Evolutionary conservation across 2,797 vertebrate species (phyloP).

Genomic region (Calcarius lapponicus): DNA sequence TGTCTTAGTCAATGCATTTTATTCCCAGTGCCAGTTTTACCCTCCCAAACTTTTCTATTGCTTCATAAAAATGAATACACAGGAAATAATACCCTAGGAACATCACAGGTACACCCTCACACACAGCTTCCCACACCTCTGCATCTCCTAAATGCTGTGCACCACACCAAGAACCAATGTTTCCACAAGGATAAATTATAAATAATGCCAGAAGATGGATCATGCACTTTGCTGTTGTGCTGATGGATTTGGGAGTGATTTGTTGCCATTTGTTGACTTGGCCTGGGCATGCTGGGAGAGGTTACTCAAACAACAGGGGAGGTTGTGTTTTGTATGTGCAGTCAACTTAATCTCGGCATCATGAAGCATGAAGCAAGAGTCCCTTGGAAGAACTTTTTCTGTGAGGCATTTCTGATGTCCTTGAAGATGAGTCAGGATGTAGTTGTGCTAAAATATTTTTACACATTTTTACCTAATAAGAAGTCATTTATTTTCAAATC

Average conservation of each 20-base stretch:
- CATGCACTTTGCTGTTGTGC: not conserved
- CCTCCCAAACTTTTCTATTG: not conserved
- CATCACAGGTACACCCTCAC: not conserved
- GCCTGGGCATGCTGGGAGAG: constrained; percentile 18
- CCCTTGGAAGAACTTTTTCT: constrained; percentile 29
- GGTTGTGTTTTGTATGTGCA: not conserved
- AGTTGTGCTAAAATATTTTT: not conserved
- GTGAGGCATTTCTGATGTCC: not conserved
- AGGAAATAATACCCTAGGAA: not conserved
- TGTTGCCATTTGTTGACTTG: constrained; percentile 59
- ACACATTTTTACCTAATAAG: not conserved
- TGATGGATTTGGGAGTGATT: constrained; percentile 42
- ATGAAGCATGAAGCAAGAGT: not conserved
- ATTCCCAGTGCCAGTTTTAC: not conserved
- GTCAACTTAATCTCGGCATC: constrained; percentile 46
- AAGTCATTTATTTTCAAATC: not conserved
- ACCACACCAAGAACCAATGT: not conserved
- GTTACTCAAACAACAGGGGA: constrained; percentile 50
- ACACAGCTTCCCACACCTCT: not conserved
- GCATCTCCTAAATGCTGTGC: not conserved
- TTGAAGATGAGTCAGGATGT: constrained; percentile 11
- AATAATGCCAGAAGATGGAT: not conserved
- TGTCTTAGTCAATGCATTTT: not conserved
- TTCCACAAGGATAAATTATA: not conserved
- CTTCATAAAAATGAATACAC: not conserved